Evolutionary conservation across 1,140 invertebrate species (phyloP).

Genomic region (Drosophila ficusphila): DNA sequence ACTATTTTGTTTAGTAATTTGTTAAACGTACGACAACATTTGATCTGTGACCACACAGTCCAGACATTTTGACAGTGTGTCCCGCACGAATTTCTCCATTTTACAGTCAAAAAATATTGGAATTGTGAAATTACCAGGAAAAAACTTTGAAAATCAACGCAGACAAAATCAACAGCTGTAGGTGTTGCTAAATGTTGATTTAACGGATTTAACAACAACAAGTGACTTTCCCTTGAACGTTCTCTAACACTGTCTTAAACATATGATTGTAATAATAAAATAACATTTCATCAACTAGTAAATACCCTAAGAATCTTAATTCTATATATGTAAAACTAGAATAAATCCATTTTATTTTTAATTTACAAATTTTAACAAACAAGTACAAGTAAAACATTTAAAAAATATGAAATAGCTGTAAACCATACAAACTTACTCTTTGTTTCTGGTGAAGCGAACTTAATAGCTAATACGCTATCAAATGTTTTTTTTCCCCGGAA

Average conservation of each 20-base stretch:
- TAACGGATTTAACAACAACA: background rate
- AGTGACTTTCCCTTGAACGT: background rate
- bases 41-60: conserved; percentile 88
- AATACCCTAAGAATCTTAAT: background rate
- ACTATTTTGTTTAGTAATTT: background rate
- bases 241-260: conserved; percentile 6
- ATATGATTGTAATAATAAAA: background rate
- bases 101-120: background rate
- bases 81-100: conserved; percentile 79
- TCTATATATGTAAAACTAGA: background rate
- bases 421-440: background rate
- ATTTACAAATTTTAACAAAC: no score
- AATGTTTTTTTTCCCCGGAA: background rate
- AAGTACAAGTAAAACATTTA: no score
- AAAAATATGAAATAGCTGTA: no score
- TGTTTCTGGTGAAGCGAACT: background rate
- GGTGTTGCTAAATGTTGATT: conserved; percentile 27
- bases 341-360: no score
- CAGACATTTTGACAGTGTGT: conserved; percentile 84
- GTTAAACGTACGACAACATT: conserved; percentile 86
- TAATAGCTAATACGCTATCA: background rate
- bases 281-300: background rate
- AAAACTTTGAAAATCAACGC: conserved; percentile 14
- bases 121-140: conserved; percentile 23
- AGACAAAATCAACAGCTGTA: conserved; percentile 15